Conservation (phyloP, 53 echinoderm and acorn worm species). For the Arbacia lixula region DNA sequence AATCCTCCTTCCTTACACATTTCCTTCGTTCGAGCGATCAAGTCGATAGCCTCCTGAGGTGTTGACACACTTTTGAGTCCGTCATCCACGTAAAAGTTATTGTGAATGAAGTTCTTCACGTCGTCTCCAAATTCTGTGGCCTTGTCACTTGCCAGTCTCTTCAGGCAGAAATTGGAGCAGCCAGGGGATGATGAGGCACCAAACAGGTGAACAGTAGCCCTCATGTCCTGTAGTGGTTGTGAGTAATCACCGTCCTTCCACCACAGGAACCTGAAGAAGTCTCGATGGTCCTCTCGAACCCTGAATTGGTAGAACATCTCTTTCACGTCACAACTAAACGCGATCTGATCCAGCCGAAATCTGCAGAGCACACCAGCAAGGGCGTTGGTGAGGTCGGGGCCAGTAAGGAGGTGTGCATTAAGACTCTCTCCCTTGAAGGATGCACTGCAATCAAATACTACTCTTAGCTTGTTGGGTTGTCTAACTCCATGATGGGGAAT, state of each 20-base stretch:
- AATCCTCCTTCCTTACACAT: slow-evolving; percentile 58
- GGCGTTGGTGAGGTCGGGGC: slow-evolving; percentile 60
- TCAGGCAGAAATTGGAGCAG: slow-evolving; percentile 65
- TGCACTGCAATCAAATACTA: slow-evolving; percentile 70
- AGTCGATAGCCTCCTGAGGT: slow-evolving; percentile 53
- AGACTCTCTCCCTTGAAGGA: slow-evolving; percentile 40
- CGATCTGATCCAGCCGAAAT: slow-evolving; percentile 51
- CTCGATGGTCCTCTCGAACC: slow-evolving; percentile 52
- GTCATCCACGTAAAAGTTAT: slow-evolving; percentile 73
- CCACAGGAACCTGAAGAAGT: slow-evolving; percentile 64
- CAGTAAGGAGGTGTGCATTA: slow-evolving; percentile 54
- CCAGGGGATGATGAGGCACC: slow-evolving; percentile 65
- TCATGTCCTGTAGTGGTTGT: not conserved
- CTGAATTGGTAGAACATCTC: slow-evolving; percentile 66
- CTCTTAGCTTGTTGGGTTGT: slow-evolving; percentile 60
- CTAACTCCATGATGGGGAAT: slow-evolving; percentile 64
- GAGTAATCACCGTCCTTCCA: slow-evolving; percentile 31
- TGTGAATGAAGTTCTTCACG: slow-evolving; percentile 36
- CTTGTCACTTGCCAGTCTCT: slow-evolving; percentile 44
- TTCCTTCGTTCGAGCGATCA: slow-evolving; percentile 37
- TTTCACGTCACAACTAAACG: slow-evolving; percentile 54
- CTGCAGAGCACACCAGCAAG: slow-evolving; percentile 57
- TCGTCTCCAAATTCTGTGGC: slow-evolving; percentile 47
- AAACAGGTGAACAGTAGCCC: slow-evolving; percentile 60
- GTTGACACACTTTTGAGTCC: slow-evolving; percentile 58